phyloP scores from a whole-genome alignment of 2,113 vertebrate genomes.

The Myxocyprinus asiaticus region DNA sequence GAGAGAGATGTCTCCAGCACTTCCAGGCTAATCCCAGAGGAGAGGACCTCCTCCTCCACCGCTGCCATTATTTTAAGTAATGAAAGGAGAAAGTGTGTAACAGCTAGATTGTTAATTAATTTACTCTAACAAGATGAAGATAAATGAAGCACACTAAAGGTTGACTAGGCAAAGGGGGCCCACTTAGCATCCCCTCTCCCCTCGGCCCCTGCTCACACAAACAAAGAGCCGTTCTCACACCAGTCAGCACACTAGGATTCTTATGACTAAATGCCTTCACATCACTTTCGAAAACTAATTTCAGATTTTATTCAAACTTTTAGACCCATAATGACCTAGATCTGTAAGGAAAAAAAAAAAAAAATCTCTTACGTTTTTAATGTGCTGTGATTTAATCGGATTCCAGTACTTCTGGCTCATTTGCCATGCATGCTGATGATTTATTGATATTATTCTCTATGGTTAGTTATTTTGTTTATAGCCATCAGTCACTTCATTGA shows the following conservation, averaged over 20 bases:
- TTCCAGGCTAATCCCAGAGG: constrained; percentile 70
- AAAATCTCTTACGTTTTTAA: constrained; percentile 39
- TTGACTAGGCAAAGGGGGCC: constrained; percentile 86
- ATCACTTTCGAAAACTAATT: constrained; percentile 43
- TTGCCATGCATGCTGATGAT: constrained; percentile 35
- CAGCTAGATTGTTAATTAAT: constrained; percentile 99
- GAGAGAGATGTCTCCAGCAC: constrained; percentile 63
- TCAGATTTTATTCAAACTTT: constrained; percentile 49
- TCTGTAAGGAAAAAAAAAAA: neutral
- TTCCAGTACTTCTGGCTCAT: constrained; percentile 34
- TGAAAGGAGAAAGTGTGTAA: constrained; percentile 98
- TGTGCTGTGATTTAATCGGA: constrained; percentile 40
- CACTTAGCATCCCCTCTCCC: constrained; percentile 80
- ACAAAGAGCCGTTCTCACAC: constrained; percentile 64
- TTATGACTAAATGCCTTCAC: constrained; percentile 37
- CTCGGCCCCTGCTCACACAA: constrained; percentile 58
- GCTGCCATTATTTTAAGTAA: constrained; percentile 95
- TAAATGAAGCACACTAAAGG: constrained; percentile 93
- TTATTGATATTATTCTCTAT: constrained; percentile 50
- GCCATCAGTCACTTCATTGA: constrained; percentile 26
- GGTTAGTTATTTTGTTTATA: constrained; percentile 49
- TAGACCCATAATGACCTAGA: constrained; percentile 1
- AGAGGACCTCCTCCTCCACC: constrained; percentile 80
- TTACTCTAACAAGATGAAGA: constrained; percentile 99
- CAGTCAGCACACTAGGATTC: constrained; percentile 46